Percentiles rank a stretch among this genome's conserved stretches.
These are phyloP conservation scores for Craterocephalus amniculus DNA, from an alignment of 2,797 vertebrate genomes.

Conservation along the genomic window DNA sequence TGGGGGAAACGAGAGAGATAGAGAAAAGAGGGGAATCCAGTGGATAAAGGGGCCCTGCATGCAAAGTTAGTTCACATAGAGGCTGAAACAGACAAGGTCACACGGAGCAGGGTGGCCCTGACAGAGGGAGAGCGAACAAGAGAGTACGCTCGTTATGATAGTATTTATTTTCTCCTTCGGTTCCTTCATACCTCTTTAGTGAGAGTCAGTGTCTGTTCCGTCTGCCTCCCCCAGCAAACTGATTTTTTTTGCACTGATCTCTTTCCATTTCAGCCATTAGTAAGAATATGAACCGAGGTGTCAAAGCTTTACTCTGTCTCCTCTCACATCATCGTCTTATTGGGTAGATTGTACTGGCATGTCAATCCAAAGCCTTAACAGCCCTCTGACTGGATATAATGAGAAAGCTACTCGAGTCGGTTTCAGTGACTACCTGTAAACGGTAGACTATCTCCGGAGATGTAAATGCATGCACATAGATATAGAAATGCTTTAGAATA, in stretches of 20 bases:
- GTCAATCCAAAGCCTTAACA: conserved; percentile 65
- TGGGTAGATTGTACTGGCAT: conserved; percentile 67
- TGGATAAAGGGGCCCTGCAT: conserved; percentile 80
- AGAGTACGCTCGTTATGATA: conserved; percentile 59
- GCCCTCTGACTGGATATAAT: conserved; percentile 51
- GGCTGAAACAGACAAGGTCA: conserved; percentile 84
- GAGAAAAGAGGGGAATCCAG: conserved; percentile 64
- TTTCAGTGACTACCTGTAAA: conserved; percentile 41
- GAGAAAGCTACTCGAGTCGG: conserved; percentile 34
- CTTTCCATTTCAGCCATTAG: conserved; percentile 1
- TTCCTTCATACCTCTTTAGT: conserved; percentile 31
- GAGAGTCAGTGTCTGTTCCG: conserved; percentile 15
- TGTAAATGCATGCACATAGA: conserved; percentile 9
- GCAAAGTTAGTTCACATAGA: conserved; percentile 74
- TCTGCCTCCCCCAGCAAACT: conserved; percentile 14
- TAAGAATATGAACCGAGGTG: conserved; percentile 17
- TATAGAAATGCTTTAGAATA: conserved; percentile 39
- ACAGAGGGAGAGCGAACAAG: conserved; percentile 58
- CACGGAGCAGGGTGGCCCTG: conserved; percentile 81
- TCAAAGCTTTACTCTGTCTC: conserved; percentile 3
- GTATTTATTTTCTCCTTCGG: conserved; percentile 59
- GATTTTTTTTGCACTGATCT: conserved; percentile 19
- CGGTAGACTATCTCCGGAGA: conserved; percentile 28
- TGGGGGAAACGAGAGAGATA: conserved; percentile 44
- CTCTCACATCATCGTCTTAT: conserved; percentile 57